Evolutionary conservation across 35 echinoderm and acorn worm species (phyloP).

Genomic region (Heliocidaris tuberculata): DNA sequence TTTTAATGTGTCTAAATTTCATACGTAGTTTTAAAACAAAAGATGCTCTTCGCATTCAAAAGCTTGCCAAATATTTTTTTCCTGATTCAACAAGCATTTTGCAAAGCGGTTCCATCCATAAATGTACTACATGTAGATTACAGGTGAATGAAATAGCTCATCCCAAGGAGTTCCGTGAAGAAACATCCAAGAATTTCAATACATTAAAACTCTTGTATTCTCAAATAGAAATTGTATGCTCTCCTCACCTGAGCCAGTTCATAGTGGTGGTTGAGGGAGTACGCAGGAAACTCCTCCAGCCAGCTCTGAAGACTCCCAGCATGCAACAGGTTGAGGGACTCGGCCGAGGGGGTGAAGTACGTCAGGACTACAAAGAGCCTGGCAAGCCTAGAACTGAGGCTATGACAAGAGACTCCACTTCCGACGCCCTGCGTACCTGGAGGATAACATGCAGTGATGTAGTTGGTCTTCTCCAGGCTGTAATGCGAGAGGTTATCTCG

Average conservation of each 20-base stretch:
- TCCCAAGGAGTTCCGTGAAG: neutral
- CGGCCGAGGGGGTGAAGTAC: conserved; percentile 55
- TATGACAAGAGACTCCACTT: conserved; percentile 59
- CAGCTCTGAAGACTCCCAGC: conserved; percentile 66
- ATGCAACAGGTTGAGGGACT: conserved; percentile 60
- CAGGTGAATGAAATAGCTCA: no score
- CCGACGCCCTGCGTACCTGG: conserved; percentile 64
- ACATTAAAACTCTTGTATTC: neutral
- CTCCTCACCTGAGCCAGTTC: conserved; percentile 71
- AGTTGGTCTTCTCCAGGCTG: conserved; percentile 72
- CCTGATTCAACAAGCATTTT: no score
- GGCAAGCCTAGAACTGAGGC: conserved; percentile 61
- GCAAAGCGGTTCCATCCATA: no score
- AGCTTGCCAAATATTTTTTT: no score
- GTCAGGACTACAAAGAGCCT: conserved; percentile 67
- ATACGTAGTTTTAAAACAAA: no score
- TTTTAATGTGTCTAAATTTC: no score
- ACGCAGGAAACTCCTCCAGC: conserved; percentile 94
- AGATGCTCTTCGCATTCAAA: no score
- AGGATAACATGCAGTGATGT: conserved; percentile 58
- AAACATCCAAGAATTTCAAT: neutral
- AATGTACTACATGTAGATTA: no score
- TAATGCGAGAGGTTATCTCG: conserved; percentile 58
- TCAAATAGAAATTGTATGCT: neutral
- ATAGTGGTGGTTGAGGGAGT: conserved; percentile 77